phyloP scores from a whole-genome alignment of 2,797 vertebrate genomes.

The Pelodytes ibericus region DNA sequence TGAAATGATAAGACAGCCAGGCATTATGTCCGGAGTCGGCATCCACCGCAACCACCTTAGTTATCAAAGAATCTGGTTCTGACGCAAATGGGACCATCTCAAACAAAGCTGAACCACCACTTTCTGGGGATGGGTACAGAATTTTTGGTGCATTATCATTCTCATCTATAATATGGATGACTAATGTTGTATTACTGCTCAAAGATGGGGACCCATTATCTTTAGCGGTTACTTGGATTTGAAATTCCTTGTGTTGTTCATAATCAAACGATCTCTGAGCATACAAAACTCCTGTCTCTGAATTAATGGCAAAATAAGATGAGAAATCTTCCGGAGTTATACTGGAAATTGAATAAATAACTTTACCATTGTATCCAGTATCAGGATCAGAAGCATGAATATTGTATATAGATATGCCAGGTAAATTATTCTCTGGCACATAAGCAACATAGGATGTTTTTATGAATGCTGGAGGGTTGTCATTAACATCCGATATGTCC shows the following conservation, averaged over 20 bases:
- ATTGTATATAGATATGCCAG: too few relatives aligned
- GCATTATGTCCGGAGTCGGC: constrained; percentile 75
- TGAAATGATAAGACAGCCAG: constrained; percentile 78
- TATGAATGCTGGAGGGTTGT: too few relatives aligned
- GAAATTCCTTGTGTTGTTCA: too few relatives aligned
- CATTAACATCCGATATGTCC: constrained; percentile 72
- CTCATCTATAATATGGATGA: constrained; percentile 69
- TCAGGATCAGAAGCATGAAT: too few relatives aligned
- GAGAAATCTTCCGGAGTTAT: constrained; percentile 67
- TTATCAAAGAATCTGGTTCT: constrained; percentile 80
- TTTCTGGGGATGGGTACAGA: too few relatives aligned
- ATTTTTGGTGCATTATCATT: too few relatives aligned
- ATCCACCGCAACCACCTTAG: constrained; percentile 86
- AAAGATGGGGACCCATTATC: constrained; percentile 70
- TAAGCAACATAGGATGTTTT: constrained; percentile 70
- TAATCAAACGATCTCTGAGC: too few relatives aligned
- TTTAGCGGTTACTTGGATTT: constrained; percentile 67
- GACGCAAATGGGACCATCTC: constrained; percentile 58
- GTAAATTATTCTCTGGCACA: too few relatives aligned
- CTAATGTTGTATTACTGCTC: constrained; percentile 67
- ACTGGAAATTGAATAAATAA: too few relatives aligned
- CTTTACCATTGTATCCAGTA: constrained; percentile 67
- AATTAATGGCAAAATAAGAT: constrained; percentile 73
- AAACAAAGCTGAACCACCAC: constrained; percentile 65
- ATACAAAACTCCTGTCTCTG: constrained; percentile 74